Evolutionary conservation across 2,797 vertebrate species (phyloP), one percentile per base, ranked within the genome.

Genomic region (Rhodeus uyekii): DNA sequence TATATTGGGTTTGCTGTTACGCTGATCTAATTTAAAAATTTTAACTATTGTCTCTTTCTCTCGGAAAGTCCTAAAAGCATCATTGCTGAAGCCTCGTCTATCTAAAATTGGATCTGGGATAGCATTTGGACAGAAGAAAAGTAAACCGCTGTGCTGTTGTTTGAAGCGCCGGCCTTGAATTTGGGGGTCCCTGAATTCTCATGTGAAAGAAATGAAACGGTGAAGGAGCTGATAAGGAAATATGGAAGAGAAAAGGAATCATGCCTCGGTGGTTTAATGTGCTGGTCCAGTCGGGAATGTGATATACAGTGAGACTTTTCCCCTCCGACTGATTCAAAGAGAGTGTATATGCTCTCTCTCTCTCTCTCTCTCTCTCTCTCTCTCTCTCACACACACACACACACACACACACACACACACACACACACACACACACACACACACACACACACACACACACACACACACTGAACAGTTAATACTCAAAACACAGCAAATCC

Each of bases 61-160:
- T 83, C 80, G 80, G 80, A 89, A 90, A 92, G 87, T 92, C 87
- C 92, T 93, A 91, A 94, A 94, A 93, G 94, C 96, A 95, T 97
- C 94, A 95, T 90, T 93, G 93, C 93, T 95, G 93, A 95, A 94
- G 92, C 93, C 87, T 71, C 91, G 84, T 94, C 94, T 97, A 99
- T 99, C 98, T 99, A 93, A 98, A 98, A 99, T 99, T 99, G 96
- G 96, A 99, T 99, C 97, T 96, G 94, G 97, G 96, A 96, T 96
- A 96, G 93, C 94, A 96, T 97, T 96, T 95, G 95, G 95, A 98
- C 94, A 95, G 94, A 93, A 93, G 95, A 92, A 95, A 93, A 94
- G 91, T 95, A 95, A 95, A 94, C 94, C 92, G 94, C 93, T 93
- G 95, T 93, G 95, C 94, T 95, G 95, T 95, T 97, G 96, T 95